Evolutionary conservation across 2,797 vertebrate genomes (phyloP), one percentile per base, ranked within the genome.

Genomic region (Argya squamiceps): DNA sequence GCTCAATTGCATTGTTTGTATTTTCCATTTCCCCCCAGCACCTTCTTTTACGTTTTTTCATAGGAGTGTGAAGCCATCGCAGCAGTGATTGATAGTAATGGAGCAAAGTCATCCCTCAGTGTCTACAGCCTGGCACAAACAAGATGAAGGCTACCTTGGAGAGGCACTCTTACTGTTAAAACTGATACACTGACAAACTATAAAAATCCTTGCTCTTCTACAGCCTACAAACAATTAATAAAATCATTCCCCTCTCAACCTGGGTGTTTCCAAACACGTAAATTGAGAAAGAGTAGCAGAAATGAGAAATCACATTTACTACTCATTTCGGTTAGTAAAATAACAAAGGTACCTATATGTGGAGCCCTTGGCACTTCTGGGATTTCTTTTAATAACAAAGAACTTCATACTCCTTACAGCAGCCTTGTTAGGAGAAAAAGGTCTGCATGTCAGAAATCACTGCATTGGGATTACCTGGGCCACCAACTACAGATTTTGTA

Each of bases 61-160:
- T 86, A 87, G 89, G 44, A 89, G 83, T 79, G 89, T 89, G 96
- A 97, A 97, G 71, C 64, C 50, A 56, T 52, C 14, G 26, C 77
- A 74, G 77, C 67, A 60, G 74, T 92, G 88, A 97, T 89, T 91
- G 82, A 97, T 96, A 79, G 93, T 12, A 70, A 96, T 4, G 68
- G 77, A 80, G 77, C 81, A 87, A 97, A 97, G 91, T 76, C 68
- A 88, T 97, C 95, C 93, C 88, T 95, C 88, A 49, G 13, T 49
- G 82, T 76, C 94, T 94, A 55, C 56, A 93, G 76, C 82, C 76
- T 74, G 70, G 85, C 73, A 86, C 22, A 36, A 92, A 80, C 46
- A 78, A 82, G 91, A 88, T 56, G 80, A 93, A 89, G 88, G 80
- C 82, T 93, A 87, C 53, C 88, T 55, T 49, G 60, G 90, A 91